Evolutionary conservation across 2,113 vertebrate genomes (phyloP).

Genomic region (Garra rufa): DNA sequence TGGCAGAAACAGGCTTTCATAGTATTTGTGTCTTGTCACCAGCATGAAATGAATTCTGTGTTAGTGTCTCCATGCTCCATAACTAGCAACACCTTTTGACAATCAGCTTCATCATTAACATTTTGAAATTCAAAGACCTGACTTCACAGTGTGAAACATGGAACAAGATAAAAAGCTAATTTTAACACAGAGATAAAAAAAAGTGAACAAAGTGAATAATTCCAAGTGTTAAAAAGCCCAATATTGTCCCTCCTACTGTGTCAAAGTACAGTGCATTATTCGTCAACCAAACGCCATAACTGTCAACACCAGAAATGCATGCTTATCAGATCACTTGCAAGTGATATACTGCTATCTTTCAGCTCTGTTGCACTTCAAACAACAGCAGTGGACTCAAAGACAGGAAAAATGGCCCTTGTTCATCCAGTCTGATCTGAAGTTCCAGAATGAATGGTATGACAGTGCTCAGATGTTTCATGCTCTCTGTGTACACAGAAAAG

Average conservation of each 20-base stretch:
- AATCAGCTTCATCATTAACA: not conserved
- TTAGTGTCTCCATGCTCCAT: too few relatives aligned
- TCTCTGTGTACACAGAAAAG: not conserved
- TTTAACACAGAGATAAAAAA: not conserved
- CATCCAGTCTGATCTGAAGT: constrained; percentile 8
- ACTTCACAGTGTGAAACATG: constrained; percentile 4
- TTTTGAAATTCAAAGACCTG: not conserved
- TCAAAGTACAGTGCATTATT: not conserved
- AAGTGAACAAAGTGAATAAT: not conserved
- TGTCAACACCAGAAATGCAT: not conserved
- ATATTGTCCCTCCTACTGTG: not conserved
- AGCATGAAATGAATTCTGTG: too few relatives aligned
- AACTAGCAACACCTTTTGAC: not conserved
- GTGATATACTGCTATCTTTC: not conserved
- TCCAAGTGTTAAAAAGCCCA: not conserved
- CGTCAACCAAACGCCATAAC: constrained; percentile 2
- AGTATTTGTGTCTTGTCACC: too few relatives aligned
- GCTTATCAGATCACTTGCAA: not conserved
- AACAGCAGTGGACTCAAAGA: not conserved
- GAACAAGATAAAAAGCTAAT: not conserved
- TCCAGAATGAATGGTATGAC: constrained; percentile 6
- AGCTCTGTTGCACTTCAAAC: not conserved
- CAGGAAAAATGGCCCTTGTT: not conserved
- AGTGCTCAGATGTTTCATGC: constrained; percentile 22
- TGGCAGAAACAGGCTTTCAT: too few relatives aligned